Conservation (phyloP, 2,797 vertebrate species). For the Hozukius guyotensis region DNA sequence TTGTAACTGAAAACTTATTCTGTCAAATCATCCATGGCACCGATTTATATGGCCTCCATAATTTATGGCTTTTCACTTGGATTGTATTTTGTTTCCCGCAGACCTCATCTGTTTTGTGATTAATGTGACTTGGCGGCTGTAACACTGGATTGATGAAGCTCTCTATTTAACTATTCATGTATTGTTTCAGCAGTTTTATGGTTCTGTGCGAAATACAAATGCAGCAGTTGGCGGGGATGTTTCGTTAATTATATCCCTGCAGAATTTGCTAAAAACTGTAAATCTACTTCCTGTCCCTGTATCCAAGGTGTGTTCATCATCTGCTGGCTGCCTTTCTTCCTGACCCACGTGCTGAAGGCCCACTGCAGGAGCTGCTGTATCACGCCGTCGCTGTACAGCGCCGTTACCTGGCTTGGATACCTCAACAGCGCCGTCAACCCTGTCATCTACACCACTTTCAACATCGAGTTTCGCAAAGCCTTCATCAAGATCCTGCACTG, state of each 20-base stretch:
- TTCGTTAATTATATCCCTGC: not conserved
- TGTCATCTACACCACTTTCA: constrained; percentile 86
- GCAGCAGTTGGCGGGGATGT: not conserved
- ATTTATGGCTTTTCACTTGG: not conserved
- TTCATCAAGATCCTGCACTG: constrained; percentile 86
- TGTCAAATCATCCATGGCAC: not conserved
- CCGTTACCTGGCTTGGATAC: constrained; percentile 84
- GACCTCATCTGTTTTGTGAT: not conserved
- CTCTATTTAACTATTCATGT: not conserved
- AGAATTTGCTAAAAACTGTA: not conserved
- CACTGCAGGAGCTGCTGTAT: constrained; percentile 85
- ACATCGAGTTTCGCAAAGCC: constrained; percentile 84
- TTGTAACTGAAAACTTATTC: not conserved
- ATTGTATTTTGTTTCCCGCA: not conserved
- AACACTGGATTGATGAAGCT: not conserved
- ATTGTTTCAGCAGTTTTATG: constrained; percentile 4
- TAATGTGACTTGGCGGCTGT: not conserved
- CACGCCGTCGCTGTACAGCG: constrained; percentile 80
- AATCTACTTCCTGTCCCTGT: not conserved
- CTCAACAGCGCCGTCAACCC: constrained; percentile 86
- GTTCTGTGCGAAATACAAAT: not conserved
- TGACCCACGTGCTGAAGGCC: constrained; percentile 84
- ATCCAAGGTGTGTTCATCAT: constrained; percentile 84
- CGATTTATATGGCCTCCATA: not conserved
- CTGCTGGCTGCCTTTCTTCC: constrained; percentile 87